Conservation (phyloP, 2,888 invertebrate species). For the Cancer borealis region DNA sequence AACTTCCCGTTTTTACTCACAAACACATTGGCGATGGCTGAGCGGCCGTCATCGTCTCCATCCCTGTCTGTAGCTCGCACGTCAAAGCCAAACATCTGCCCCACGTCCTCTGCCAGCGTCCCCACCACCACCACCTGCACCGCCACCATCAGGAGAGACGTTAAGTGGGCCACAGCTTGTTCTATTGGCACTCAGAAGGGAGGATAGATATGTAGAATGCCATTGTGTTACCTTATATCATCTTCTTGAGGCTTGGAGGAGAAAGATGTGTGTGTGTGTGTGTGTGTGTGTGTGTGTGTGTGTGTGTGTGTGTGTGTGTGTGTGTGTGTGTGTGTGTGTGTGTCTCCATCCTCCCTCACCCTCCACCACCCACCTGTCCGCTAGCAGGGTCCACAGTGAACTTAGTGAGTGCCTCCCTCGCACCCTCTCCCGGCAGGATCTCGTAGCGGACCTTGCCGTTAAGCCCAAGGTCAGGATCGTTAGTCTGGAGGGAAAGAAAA, state of each 20-base stretch:
- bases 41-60: constrained; percentile 90
- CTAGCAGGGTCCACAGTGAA: constrained; percentile 89
- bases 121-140: constrained; percentile 83
- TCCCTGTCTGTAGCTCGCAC: constrained; percentile 91
- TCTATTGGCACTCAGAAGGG: background rate
- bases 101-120: constrained; percentile 86
- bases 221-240: background rate
- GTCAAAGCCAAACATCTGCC: constrained; percentile 90
- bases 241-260: too few species aligned
- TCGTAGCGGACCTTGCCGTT: constrained; percentile 91
- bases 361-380: constrained; percentile 84
- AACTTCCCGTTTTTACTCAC: constrained; percentile 81
- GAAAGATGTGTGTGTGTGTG: too few species aligned
- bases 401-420: constrained; percentile 86
- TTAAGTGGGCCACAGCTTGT: too few species aligned
- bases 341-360: background rate
- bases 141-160: background rate
- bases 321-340: too few species aligned
- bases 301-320: too few species aligned
- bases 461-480: constrained; percentile 87
- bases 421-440: constrained; percentile 82
- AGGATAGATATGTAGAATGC: background rate
- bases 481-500: constrained; percentile 82
- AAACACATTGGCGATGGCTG: constrained; percentile 91
- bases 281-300: too few species aligned